Evolutionary conservation across 2,113 vertebrate species (phyloP).

Genomic region (Corythornis cristatus): DNA sequence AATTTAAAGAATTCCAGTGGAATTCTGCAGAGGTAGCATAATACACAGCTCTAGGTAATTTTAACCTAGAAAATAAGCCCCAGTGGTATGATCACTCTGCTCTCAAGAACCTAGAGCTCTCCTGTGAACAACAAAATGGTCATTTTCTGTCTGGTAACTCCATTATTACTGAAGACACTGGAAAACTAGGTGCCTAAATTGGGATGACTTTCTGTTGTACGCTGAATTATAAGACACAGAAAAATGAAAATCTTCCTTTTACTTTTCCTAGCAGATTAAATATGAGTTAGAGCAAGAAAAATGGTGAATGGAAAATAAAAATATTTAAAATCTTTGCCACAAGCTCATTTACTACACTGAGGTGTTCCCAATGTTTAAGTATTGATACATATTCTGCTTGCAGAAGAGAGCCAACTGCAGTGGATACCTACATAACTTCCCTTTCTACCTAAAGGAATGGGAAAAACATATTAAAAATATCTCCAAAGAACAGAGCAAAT

Average conservation of each 20-base stretch:
- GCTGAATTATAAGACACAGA: neutral
- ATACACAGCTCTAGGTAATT: neutral
- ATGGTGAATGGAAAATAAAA: neutral
- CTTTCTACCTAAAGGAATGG: neutral
- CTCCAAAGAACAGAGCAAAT: neutral
- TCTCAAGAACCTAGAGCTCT: neutral
- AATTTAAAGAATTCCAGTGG: neutral
- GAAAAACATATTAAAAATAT: neutral
- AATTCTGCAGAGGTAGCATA: neutral
- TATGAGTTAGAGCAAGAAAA: neutral
- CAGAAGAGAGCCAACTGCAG: neutral
- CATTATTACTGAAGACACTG: neutral
- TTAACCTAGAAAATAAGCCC: neutral
- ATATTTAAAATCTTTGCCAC: neutral
- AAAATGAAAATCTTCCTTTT: neutral
- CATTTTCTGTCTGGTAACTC: neutral
- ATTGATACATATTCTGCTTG: neutral
- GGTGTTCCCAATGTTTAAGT: neutral
- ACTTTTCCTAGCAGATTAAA: neutral
- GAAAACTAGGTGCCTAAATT: neutral
- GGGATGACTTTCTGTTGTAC: neutral
- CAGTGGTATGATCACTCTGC: neutral
- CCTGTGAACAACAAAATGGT: neutral
- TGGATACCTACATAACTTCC: neutral
- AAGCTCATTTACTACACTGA: neutral